Evolutionary conservation across 2,888 invertebrate species (phyloP), one percentile per base, ranked within the genome.

Genomic region (Macaria liturata): DNA sequence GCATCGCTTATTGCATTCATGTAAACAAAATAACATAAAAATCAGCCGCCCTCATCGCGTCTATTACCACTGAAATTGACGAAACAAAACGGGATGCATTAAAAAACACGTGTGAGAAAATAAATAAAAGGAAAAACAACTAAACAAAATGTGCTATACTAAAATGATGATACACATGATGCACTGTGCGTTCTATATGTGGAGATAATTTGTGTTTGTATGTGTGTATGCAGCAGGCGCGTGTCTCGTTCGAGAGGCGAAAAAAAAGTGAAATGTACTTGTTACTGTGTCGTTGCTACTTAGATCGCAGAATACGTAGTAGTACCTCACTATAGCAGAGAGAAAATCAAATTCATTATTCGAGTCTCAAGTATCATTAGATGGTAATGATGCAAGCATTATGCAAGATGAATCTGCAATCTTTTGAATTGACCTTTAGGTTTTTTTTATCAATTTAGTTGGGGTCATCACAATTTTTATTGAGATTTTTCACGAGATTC

Each of bases 241-340:
- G 86, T 84, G 86, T 74, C 75, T 82, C 72, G 74, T 76, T 72
- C 76, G 76, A 75, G 81, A 72, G 78, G 76, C 83, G 82, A 87
- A 91, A 91, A 90, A 89, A 90, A 90, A 91, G 91, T 89, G 91
- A 90, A 91, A 91, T 85, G 82, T 76, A 72, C 75, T 68, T 64
- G 77, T 74, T 71, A 74, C 69, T 66, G 72, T 80, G 78, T 79
- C 77, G 80, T 75, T 78, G 82, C 78, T 6, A 37, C 34, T 7
- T 37, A 37, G 34, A 37, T 37, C 4, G 34, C 34, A 37, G 7
- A 37, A 37, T 37, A 20, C 20, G 20, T 20, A 20, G 20, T 2
- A 20, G 20, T 20, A 20, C 20, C 20, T 20, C 20, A 65, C 65
- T 72, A 78, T 76, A 76, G 81, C 76, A 73, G 78, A 72, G 87